Conservation (phyloP, 1,140 invertebrate species). For the Steinernema feltiae region DNA sequence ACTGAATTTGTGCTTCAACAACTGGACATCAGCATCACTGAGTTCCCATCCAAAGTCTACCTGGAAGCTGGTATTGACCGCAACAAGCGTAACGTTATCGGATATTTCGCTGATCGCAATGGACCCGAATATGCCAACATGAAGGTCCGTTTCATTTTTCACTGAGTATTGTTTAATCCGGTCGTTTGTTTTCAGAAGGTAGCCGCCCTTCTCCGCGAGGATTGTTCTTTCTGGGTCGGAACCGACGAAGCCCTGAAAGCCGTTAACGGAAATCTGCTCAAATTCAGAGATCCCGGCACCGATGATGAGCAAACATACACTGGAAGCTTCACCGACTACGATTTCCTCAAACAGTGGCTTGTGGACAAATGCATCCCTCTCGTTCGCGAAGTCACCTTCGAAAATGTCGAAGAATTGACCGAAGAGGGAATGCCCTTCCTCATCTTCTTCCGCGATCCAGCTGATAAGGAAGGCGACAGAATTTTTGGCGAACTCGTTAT, state of each 20-base stretch:
- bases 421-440: conserved; percentile 97
- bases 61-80: conserved; percentile 41
- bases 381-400: conserved; percentile 86
- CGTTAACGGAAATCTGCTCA: conserved; percentile 43
- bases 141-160: conserved; percentile 35
- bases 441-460: conserved; percentile 77
- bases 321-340: conserved; percentile 61
- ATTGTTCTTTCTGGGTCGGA: conserved; percentile 51
- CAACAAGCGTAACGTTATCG: conserved; percentile 52
- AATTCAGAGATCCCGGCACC: conserved; percentile 50
- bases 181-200: conserved; percentile 45
- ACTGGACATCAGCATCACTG: conserved; percentile 49
- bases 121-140: conserved; percentile 51
- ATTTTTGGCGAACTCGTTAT: conserved; percentile 50
- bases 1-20: conserved; percentile 53
- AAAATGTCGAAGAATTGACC: conserved; percentile 91
- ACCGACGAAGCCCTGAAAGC: conserved; percentile 37
- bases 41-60: conserved; percentile 43
- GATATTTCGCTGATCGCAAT: conserved; percentile 47
- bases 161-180: neutral
- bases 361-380: conserved; percentile 71
- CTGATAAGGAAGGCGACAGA: conserved; percentile 52
- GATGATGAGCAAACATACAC: conserved; percentile 58
- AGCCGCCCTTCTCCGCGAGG: conserved; percentile 51
- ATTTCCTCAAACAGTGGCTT: conserved; percentile 71